A percentile compares a stretch with the other conserved stretches of the same genome.
Evolutionary conservation across 2,113 vertebrate species (phyloP).

Genomic region (Plecotus auritus): DNA sequence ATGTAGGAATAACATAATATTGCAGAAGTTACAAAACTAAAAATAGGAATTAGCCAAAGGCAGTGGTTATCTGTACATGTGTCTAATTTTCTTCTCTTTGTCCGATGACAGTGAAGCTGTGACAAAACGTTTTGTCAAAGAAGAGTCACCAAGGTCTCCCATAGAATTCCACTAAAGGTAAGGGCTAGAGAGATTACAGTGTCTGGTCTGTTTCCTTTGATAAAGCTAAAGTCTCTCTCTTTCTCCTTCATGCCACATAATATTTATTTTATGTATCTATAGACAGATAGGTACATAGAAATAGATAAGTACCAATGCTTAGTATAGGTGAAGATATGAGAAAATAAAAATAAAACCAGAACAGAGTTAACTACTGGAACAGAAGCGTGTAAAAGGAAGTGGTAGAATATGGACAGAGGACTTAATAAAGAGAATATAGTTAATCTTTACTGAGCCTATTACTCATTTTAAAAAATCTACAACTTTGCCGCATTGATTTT

Average conservation of each 20-base stretch:
- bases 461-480: background rate
- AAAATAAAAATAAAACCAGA: background rate
- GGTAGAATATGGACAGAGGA: background rate
- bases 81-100: background rate
- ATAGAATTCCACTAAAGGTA: background rate
- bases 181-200: background rate
- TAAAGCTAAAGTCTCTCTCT: background rate
- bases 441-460: slow-evolving; percentile 19
- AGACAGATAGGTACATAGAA: background rate
- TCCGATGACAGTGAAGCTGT: background rate
- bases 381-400: background rate
- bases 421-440: background rate
- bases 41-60: background rate
- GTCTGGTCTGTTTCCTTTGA: background rate
- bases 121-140: background rate
- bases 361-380: background rate
- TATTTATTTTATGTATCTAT: background rate
- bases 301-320: background rate
- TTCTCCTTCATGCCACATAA: background rate
- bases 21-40: slow-evolving; percentile 20
- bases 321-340: background rate
- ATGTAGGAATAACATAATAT: background rate
- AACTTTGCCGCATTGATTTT: slow-evolving; percentile 33
- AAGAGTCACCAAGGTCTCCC: background rate
- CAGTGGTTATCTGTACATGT: background rate